phyloP scores from a whole-genome alignment of 2,797 vertebrate species.

The Coranthus polyacanthus region DNA sequence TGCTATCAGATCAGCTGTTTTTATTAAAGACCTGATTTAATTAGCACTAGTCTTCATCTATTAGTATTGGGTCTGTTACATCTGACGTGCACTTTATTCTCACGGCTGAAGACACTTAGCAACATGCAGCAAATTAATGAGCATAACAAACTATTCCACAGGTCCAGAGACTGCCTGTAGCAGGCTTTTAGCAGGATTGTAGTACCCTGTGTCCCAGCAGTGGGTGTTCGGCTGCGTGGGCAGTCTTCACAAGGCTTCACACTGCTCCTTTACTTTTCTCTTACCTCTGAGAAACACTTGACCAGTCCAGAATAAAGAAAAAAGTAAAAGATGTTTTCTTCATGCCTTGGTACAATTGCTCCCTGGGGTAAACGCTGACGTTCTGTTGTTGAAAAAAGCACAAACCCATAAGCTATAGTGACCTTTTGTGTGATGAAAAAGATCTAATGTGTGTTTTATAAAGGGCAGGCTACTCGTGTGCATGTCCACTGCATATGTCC shows the following conservation, averaged over 20 bases:
- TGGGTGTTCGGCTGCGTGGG: slow-evolving; percentile 53
- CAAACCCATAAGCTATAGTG: not conserved
- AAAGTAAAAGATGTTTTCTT: not conserved
- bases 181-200: slow-evolving; percentile 8
- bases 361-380: not conserved
- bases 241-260: slow-evolving; percentile 32
- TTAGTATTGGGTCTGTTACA: slow-evolving; percentile 7
- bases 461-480: not conserved
- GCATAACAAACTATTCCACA: not conserved
- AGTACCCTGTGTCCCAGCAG: slow-evolving; percentile 43
- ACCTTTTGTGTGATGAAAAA: not conserved
- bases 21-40: slow-evolving; percentile 14
- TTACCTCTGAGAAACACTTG: slow-evolving; percentile 15
- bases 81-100: not conserved
- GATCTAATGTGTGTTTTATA: not conserved
- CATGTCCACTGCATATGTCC: too few relatives aligned
- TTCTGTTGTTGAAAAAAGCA: not conserved
- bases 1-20: not conserved
- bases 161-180: not conserved
- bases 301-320: slow-evolving; percentile 2
- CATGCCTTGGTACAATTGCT: slow-evolving; percentile 2
- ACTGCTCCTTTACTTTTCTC: slow-evolving; percentile 30
- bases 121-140: slow-evolving; percentile 11
- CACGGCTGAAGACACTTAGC: not conserved
- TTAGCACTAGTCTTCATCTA: slow-evolving; percentile 16